Evolutionary conservation across 1,140 invertebrate genomes (phyloP).

Genomic region (Drosophila insularis): DNA sequence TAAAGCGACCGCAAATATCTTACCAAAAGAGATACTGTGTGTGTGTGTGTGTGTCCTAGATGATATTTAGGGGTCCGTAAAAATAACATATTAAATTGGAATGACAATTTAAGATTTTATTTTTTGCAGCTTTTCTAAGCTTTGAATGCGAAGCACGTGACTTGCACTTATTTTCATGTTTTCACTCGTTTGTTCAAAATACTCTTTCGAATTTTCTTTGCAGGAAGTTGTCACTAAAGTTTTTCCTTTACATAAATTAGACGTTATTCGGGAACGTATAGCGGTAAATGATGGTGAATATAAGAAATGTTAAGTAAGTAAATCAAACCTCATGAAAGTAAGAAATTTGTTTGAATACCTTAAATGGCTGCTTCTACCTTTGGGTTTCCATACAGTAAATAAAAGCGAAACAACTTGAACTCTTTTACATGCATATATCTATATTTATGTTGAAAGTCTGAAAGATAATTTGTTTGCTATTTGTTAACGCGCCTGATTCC

Average conservation of each 20-base stretch:
- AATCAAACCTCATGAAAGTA: background rate
- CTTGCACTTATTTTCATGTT: conserved; percentile 23
- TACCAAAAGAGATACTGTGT: conserved; percentile 26
- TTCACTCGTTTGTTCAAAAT: background rate
- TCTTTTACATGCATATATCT: no score
- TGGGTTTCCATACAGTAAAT: background rate
- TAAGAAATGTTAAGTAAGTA: background rate
- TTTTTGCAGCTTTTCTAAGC: conserved; percentile 37
- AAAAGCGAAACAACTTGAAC: no score
- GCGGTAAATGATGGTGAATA: background rate
- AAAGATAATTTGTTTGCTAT: no score
- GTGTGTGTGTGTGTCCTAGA: background rate
- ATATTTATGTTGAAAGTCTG: no score
- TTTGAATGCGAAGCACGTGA: conserved; percentile 51
- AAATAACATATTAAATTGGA: conserved; percentile 55
- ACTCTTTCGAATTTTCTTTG: background rate
- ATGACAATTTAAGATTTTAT: conserved; percentile 64
- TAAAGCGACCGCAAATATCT: conserved; percentile 56
- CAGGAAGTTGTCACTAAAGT: background rate
- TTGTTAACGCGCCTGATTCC: no score
- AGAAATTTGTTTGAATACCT: background rate
- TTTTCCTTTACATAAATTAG: conserved; percentile 5
- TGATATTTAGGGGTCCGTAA: conserved; percentile 15
- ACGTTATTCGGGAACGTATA: background rate
- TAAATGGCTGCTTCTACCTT: background rate